A percentile compares a stretch with the other conserved stretches of the same genome.
These are phyloP conservation scores for Cheilosia vulpina DNA, from an alignment of 2,888 invertebrate genomes.

Conservation along the genomic window DNA sequence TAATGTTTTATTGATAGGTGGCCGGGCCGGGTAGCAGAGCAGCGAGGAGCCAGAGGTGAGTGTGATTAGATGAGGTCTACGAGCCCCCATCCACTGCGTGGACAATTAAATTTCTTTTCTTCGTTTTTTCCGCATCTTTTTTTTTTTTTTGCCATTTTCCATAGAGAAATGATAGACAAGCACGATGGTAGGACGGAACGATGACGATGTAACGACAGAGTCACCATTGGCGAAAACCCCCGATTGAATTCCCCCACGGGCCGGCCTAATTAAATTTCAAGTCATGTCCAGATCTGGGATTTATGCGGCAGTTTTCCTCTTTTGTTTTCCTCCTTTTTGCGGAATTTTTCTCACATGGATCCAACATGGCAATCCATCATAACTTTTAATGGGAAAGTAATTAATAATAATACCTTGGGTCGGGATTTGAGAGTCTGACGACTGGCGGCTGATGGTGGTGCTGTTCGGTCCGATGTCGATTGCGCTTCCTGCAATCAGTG, in stretches of 20 bases:
- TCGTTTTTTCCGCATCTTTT: slow-evolving; percentile 1
- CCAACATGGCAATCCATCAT: slow-evolving; percentile 72
- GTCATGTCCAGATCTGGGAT: slow-evolving; percentile 70
- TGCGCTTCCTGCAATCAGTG: slow-evolving; percentile 67
- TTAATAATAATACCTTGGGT: slow-evolving; percentile 73
- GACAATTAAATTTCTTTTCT: slow-evolving; percentile 74
- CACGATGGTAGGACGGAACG: slow-evolving; percentile 46
- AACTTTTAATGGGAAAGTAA: slow-evolving; percentile 75
- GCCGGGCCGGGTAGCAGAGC: slow-evolving; percentile 1
- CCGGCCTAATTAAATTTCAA: slow-evolving; percentile 73
- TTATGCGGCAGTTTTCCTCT: slow-evolving; percentile 59
- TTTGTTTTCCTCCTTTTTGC: slow-evolving; percentile 25
- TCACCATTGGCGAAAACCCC: slow-evolving; percentile 43
- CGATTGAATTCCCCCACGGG: slow-evolving; percentile 47
- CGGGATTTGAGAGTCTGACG: slow-evolving; percentile 53
- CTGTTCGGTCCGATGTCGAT: slow-evolving; percentile 46
- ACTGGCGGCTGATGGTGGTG: slow-evolving; percentile 30
- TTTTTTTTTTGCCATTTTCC: slow-evolving; percentile 15
- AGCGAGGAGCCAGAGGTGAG: slow-evolving; percentile 15
- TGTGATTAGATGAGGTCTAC: slow-evolving; percentile 58
- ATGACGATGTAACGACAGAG: slow-evolving; percentile 32
- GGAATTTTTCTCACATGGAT: slow-evolving; percentile 70
- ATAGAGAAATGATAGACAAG: slow-evolving; percentile 71
- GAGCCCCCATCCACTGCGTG: slow-evolving; percentile 38
- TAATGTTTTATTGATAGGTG: slow-evolving; percentile 78